A percentile compares a stretch with the other conserved stretches of the same genome.
These are phyloP conservation scores for Manduca sexta DNA, from an alignment of 1,140 invertebrate genomes.

Conservation along the genomic window DNA sequence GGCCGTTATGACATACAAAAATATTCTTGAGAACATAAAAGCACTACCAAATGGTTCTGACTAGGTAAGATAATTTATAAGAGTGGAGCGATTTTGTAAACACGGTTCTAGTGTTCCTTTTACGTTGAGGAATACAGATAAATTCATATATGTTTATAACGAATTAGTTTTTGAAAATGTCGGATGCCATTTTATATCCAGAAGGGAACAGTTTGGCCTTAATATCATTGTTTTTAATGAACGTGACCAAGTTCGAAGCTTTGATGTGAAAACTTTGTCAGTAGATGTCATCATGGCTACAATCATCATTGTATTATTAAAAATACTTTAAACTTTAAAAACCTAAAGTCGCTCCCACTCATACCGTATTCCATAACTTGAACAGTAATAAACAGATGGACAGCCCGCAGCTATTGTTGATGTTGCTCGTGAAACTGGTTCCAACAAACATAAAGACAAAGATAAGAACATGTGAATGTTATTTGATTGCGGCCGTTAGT, in stretches of 20 bases:
- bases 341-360: slow-evolving; percentile 13
- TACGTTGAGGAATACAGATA: neutral
- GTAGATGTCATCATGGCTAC: no score
- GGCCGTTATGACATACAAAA: slow-evolving; percentile 35
- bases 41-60: slow-evolving; percentile 44
- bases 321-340: no score
- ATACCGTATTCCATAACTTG: slow-evolving; percentile 16
- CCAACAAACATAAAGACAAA: slow-evolving; percentile 31
- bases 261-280: no score
- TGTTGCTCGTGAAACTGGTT: slow-evolving; percentile 49
- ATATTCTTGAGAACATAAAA: slow-evolving; percentile 55
- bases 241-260: no score
- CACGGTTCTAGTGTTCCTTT: neutral
- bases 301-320: no score
- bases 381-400: slow-evolving; percentile 51
- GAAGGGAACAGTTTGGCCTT: no score
- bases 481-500: slow-evolving; percentile 12
- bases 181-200: neutral
- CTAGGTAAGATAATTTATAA: slow-evolving; percentile 7
- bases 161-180: no score
- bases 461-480: slow-evolving; percentile 34
- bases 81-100: neutral
- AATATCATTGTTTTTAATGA: no score
- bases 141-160: no score
- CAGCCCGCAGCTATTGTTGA: slow-evolving; percentile 56